Evolutionary conservation across 2,797 vertebrate genomes (phyloP).

Genomic region (Brotula barbata): DNA sequence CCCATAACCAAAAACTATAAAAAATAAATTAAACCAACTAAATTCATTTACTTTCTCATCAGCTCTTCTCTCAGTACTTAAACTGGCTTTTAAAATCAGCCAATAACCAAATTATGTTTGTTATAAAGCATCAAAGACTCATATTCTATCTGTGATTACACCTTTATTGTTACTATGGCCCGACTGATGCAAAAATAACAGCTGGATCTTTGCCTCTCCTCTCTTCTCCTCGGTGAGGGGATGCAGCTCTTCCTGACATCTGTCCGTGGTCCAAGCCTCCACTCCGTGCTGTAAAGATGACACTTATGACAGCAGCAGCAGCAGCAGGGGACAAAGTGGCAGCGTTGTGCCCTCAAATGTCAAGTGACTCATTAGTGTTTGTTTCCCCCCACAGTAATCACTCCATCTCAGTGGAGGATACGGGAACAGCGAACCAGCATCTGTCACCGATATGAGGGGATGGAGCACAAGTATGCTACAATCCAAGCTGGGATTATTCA

Average conservation of each 20-base stretch:
- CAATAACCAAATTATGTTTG: no score
- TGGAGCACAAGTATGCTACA: neutral
- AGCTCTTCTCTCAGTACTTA: no score
- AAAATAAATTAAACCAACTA: no score
- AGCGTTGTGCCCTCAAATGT: slow-evolving; percentile 75
- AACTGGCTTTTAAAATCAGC: no score
- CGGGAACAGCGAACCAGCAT: slow-evolving; percentile 13
- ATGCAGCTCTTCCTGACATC: slow-evolving; percentile 14
- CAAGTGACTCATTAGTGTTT: slow-evolving; percentile 80
- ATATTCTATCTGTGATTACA: no score
- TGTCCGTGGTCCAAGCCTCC: slow-evolving; percentile 22
- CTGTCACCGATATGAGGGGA: slow-evolving; percentile 15
- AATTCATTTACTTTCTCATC: no score
- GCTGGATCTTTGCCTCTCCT: no score
- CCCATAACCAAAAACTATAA: no score
- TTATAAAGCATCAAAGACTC: no score
- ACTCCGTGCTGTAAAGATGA: slow-evolving; percentile 44
- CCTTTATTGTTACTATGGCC: neutral
- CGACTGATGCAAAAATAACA: no score
- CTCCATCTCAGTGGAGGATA: slow-evolving; percentile 46
- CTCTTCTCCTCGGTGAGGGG: no score
- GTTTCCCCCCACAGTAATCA: slow-evolving; percentile 69
- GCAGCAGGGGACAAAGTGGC: slow-evolving; percentile 67
- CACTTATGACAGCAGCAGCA: slow-evolving; percentile 57
- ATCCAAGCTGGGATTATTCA: slow-evolving; percentile 1